Evolutionary conservation across 2,113 vertebrate genomes (phyloP).

Genomic region (Panthera tigris): DNA sequence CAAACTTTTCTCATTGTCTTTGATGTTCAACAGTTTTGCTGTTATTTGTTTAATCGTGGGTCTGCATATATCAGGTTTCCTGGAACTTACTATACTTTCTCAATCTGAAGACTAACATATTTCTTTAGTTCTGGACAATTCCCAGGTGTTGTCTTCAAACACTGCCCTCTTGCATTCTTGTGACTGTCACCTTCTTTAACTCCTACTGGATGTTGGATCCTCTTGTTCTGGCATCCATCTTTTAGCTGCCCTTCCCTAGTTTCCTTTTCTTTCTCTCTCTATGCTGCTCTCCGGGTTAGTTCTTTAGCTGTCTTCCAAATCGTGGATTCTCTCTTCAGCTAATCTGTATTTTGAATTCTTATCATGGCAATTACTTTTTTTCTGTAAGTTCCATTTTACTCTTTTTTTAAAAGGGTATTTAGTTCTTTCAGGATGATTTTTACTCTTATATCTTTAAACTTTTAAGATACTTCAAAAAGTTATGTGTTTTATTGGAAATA

Average conservation of each 20-base stretch:
- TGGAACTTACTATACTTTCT: neutral
- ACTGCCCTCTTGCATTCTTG: neutral
- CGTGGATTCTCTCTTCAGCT: neutral
- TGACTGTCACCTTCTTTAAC: neutral
- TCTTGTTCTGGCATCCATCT: neutral
- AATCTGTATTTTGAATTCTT: neutral
- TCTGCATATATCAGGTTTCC: neutral
- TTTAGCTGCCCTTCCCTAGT: neutral
- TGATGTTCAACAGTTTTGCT: neutral
- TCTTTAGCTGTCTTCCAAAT: neutral
- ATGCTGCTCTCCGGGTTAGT: neutral
- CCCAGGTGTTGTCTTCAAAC: neutral
- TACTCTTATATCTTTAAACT: neutral
- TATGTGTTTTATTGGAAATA: neutral
- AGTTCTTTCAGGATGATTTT: neutral
- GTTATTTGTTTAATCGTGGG: neutral
- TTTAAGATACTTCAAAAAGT: slow-evolving; percentile 9
- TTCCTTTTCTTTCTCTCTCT: neutral
- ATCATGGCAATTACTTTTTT: neutral
- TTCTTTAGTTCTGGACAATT: neutral
- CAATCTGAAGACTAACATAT: neutral
- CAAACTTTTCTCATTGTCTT: neutral
- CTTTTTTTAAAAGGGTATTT: neutral
- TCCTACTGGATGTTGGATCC: neutral
- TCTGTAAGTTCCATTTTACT: neutral